A percentile compares a stretch with the other conserved stretches of the same genome.
phyloP scores from a whole-genome alignment of 2,797 vertebrate genomes.

The Capromys pilorides region DNA sequence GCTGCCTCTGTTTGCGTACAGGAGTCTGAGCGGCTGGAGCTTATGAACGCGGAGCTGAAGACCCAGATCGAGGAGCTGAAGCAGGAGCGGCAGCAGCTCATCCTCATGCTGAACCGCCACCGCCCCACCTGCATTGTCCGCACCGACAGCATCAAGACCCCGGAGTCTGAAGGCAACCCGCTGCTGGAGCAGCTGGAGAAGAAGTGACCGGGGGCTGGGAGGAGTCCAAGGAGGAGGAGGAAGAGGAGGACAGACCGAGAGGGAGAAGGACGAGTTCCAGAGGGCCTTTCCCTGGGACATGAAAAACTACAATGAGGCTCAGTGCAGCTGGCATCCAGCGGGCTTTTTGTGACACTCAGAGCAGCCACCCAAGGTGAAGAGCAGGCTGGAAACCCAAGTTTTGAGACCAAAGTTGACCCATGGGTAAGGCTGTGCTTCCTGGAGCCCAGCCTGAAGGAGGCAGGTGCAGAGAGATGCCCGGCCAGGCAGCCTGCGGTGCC shows the following conservation, averaged over 20 bases:
- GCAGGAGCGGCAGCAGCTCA: conserved; percentile 95
- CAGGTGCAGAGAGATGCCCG: conserved; percentile 65
- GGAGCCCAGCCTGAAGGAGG: conserved; percentile 41
- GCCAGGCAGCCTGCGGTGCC: neutral
- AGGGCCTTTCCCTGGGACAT: conserved; percentile 75
- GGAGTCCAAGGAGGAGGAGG: conserved; percentile 75
- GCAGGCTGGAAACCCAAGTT: conserved; percentile 57
- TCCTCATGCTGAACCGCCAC: conserved; percentile 96
- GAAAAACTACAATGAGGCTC: conserved; percentile 81
- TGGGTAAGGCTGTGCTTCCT: conserved; percentile 52
- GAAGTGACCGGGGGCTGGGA: conserved; percentile 87
- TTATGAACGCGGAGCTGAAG: conserved; percentile 97
- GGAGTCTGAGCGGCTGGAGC: conserved; percentile 97
- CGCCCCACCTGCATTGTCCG: conserved; percentile 97
- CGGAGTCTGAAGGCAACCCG: conserved; percentile 92
- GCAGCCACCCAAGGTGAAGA: conserved; percentile 73
- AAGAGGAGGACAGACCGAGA: neutral
- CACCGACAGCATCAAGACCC: conserved; percentile 95
- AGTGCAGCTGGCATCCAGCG: conserved; percentile 81
- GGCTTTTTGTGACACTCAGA: conserved; percentile 82
- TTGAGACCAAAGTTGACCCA: conserved; percentile 73
- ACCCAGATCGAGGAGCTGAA: conserved; percentile 98
- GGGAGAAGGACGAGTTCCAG: conserved; percentile 57
- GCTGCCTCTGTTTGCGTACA: conserved; percentile 79
- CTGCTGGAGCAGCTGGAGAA: conserved; percentile 93